phyloP scores from a whole-genome alignment of 2,888 invertebrate species.

The Andrena camellia region DNA sequence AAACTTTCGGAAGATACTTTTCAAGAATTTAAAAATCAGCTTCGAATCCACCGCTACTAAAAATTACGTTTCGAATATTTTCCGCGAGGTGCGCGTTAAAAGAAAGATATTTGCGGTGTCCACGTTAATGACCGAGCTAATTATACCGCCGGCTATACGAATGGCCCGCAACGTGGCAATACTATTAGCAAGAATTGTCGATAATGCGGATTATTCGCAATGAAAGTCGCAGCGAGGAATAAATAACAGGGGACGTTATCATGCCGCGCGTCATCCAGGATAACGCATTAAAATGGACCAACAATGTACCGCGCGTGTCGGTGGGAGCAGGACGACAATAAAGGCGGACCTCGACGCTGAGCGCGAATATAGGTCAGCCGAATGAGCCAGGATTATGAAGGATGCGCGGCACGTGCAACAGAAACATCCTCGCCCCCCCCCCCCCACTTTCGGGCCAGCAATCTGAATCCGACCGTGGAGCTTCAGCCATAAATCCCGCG shows the following conservation, averaged over 20 bases:
- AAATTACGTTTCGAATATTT: too few relatives aligned
- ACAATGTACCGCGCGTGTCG: slow-evolving; percentile 17
- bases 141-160: too few relatives aligned
- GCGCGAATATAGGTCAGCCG: slow-evolving; percentile 56
- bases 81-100: too few relatives aligned
- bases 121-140: too few relatives aligned
- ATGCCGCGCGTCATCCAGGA: not conserved
- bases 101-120: too few relatives aligned
- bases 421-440: slow-evolving; percentile 17
- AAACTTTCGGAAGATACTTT: too few relatives aligned
- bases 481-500: not conserved
- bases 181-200: not conserved
- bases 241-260: slow-evolving; percentile 9
- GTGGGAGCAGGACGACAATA: slow-evolving; percentile 37
- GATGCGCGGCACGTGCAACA: slow-evolving; percentile 38
- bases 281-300: slow-evolving; percentile 30
- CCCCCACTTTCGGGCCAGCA: not conserved
- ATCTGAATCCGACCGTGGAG: not conserved
- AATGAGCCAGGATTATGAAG: slow-evolving; percentile 58
- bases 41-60: too few relatives aligned
- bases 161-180: not conserved
- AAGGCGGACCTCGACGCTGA: slow-evolving; percentile 20
- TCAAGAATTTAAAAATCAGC: too few relatives aligned
- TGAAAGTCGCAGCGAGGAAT: not conserved
- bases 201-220: not conserved